Base-by-base conservation (phyloP, 1,140 invertebrate species). In the Anastrepha obliqua region DNA sequence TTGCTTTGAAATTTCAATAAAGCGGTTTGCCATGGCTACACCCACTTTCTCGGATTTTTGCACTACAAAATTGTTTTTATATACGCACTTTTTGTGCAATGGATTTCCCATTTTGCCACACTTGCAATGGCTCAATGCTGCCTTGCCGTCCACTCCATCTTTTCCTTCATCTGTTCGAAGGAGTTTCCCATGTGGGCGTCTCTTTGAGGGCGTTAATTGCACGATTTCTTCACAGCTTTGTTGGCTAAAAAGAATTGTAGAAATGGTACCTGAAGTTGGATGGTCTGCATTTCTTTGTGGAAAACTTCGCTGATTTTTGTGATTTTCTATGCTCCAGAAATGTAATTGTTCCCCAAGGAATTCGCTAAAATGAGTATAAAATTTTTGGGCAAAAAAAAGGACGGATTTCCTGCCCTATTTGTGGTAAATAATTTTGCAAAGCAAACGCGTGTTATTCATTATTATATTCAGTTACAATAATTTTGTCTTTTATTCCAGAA, bases 21-120 rank as follows among this genome's bases (percentile, higher is more conserved):
- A 88, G 88, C 85, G 88, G 88, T 87, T 86, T 74, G 87, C 88
- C 89, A 88, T 88, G 89, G 89, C 88, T 87, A 89, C 90, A 86
- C 90, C 90, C 87, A 90, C 87, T 87, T 62, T 81, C 64, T 88
- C 81, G 39, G 29, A 15, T 9, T 81, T 81, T 81, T 81, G 44
- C 74, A 51, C 6, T 55, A 13, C 13, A 62, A 29, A 29, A 62
- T 17, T 17, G 15, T 5, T 15, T 15, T 17, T n/a, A 62, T 17
- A 5, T 62, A 7, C 5, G 74, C 17, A 20, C 47, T 81, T 81
- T 29, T 55, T 47, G n/a, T 55, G 47, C 20, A 81, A n/a, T 67
- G 7, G 6, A n/a, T 81, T 81, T 81, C n/a, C 11, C 47, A 15
- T 17, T 81, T 81, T 58, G 47, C 44, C 4, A 81, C 44, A 55